Conservation (phyloP, 92 coral and sea anemone species). For the Phenganax stokvisi region DNA sequence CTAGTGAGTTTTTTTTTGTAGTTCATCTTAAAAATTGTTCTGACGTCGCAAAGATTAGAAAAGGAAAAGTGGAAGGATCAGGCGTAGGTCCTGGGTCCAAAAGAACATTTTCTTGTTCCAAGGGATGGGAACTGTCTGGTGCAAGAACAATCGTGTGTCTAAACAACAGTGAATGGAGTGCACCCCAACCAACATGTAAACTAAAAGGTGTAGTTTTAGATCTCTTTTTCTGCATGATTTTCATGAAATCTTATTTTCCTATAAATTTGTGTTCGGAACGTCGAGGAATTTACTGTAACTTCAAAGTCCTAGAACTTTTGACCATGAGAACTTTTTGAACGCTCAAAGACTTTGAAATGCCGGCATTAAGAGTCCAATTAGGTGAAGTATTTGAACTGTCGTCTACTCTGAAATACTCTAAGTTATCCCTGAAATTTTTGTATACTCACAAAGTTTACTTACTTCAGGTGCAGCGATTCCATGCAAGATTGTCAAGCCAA, state of each 20-base stretch:
- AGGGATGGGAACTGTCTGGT: background rate
- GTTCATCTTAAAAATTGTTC: background rate
- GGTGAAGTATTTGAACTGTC: too few relatives aligned
- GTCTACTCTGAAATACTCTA: too few relatives aligned
- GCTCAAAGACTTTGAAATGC: too few relatives aligned
- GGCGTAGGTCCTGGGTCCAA: conserved; percentile 8
- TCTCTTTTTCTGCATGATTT: background rate
- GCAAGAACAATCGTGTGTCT: conserved; percentile 49
- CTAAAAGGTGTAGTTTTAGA: conserved; percentile 38
- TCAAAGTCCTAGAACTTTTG: background rate
- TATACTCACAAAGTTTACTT: background rate
- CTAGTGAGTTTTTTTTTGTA: background rate
- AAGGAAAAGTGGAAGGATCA: background rate
- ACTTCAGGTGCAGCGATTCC: background rate
- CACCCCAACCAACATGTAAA: conserved; percentile 60
- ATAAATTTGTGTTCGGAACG: background rate
- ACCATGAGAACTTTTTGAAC: too few relatives aligned
- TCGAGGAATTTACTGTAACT: too few relatives aligned
- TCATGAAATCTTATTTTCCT: background rate
- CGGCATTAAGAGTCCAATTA: too few relatives aligned
- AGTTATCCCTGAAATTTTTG: too few relatives aligned
- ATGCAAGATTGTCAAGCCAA: background rate
- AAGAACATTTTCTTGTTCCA: background rate
- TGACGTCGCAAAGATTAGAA: background rate
- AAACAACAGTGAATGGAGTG: conserved; percentile 65